phyloP scores from a whole-genome alignment of 2,888 invertebrate species.

The Euclidia mi region DNA sequence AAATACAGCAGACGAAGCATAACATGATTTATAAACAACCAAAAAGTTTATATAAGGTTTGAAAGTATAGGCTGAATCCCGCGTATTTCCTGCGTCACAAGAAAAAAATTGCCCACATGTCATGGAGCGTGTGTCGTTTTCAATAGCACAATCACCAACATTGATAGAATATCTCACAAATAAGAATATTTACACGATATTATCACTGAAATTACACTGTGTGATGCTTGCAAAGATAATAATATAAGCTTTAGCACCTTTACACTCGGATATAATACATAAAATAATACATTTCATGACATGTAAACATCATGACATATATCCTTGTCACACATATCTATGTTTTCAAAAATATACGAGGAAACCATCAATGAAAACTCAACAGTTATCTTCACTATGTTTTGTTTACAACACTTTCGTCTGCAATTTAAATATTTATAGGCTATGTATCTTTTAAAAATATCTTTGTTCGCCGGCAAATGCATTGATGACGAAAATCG shows the following conservation, averaged over 20 bases:
- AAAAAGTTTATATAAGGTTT: constrained; percentile 9
- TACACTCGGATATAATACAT: constrained; percentile 28
- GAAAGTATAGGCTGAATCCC: constrained; percentile 23
- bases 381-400: constrained; percentile 47
- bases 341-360: constrained; percentile 44
- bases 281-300: constrained; percentile 47
- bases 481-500: constrained; percentile 63
- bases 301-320: constrained; percentile 60
- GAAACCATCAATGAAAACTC: constrained; percentile 65
- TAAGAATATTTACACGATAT: constrained; percentile 39
- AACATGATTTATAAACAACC: constrained; percentile 7
- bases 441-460: constrained; percentile 54
- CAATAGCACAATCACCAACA: constrained; percentile 17
- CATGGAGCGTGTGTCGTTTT: constrained; percentile 31
- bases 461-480: constrained; percentile 73
- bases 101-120: constrained; percentile 48
- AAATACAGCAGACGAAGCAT: background rate
- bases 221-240: constrained; percentile 40
- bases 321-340: constrained; percentile 41
- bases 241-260: constrained; percentile 27
- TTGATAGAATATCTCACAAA: constrained; percentile 30
- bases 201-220: constrained; percentile 51
- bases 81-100: constrained; percentile 14
- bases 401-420: constrained; percentile 59
- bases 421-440: constrained; percentile 56